These are phyloP conservation scores for Drosophila borborema DNA, from an alignment of 2,888 invertebrate species.

Conservation along the genomic window DNA sequence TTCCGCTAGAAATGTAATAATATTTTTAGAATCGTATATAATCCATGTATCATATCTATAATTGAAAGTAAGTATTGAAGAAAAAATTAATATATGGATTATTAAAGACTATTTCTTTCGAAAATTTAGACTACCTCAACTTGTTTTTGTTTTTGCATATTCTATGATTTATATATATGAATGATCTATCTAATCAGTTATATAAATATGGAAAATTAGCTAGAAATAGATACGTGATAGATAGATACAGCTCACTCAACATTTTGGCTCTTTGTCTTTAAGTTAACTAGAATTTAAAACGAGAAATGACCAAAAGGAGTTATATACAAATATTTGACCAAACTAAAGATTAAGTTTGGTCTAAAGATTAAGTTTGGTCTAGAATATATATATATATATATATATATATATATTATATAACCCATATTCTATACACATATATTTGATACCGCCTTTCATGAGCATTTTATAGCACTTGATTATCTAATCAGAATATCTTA, in stretches of 20 bases:
- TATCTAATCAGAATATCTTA: conserved; percentile 8
- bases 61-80: neutral
- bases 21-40: neutral
- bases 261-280: neutral
- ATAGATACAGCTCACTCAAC: neutral
- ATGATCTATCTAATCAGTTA: neutral
- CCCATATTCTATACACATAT: neutral
- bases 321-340: too few relatives aligned
- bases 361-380: too few relatives aligned
- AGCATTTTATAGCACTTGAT: neutral
- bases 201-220: neutral
- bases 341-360: too few relatives aligned
- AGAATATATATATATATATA: neutral
- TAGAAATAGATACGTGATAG: neutral
- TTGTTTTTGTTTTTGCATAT: neutral
- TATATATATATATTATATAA: neutral
- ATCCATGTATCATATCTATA: neutral
- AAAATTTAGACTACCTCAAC: neutral
- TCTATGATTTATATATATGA: neutral
- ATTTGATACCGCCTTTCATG: neutral
- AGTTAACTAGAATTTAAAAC: neutral
- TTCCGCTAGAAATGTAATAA: neutral
- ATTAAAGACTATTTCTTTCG: neutral
- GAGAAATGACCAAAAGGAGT: too few relatives aligned
- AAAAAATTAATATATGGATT: neutral